Conservation (phyloP, 1,140 invertebrate species). For the Ips typographus region DNA sequence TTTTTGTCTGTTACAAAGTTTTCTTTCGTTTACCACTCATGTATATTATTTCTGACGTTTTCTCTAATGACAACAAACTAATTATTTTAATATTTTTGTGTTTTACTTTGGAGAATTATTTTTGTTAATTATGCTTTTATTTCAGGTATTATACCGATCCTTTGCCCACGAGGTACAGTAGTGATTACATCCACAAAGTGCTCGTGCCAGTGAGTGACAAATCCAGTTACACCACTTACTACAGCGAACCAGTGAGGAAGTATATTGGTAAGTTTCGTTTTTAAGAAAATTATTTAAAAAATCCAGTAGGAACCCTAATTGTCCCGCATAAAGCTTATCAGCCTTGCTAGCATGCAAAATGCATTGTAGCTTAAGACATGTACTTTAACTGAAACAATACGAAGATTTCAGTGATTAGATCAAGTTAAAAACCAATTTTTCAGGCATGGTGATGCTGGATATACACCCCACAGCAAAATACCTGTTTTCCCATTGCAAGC, state of each 20-base stretch:
- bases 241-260: slow-evolving; percentile 63
- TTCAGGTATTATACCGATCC: slow-evolving; percentile 51
- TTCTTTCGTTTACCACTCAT: background rate
- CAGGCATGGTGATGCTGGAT: slow-evolving; percentile 27
- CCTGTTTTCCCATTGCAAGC: slow-evolving; percentile 24
- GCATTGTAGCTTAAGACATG: background rate
- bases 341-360: background rate
- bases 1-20: background rate
- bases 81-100: too few relatives aligned
- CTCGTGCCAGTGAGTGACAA: slow-evolving; percentile 60
- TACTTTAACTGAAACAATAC: background rate
- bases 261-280: slow-evolving; percentile 59
- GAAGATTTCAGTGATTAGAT: too few relatives aligned
- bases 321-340: background rate
- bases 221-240: slow-evolving; percentile 61
- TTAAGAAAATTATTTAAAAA: slow-evolving; percentile 1
- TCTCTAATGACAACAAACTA: too few relatives aligned
- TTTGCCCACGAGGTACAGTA: slow-evolving; percentile 56
- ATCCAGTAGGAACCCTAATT: background rate
- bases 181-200: slow-evolving; percentile 64
- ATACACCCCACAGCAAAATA: slow-evolving; percentile 18
- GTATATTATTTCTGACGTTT: background rate
- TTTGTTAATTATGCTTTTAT: background rate
- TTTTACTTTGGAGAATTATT: too few relatives aligned
- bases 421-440: background rate